Evolutionary conservation across 23 tunicate genomes (phyloP).

Genomic region (Trididemnum clinides): DNA sequence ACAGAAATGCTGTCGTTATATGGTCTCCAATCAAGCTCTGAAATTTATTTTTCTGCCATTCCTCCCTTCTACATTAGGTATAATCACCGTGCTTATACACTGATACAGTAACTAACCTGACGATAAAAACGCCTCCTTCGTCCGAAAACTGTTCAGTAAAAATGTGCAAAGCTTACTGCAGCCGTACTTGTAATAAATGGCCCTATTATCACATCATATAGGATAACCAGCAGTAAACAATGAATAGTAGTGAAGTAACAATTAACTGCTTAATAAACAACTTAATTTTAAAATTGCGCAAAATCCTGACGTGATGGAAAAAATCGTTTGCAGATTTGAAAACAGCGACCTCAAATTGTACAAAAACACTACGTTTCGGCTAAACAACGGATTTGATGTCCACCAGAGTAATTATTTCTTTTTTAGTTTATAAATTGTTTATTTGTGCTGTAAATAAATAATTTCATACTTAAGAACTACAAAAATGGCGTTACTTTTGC

Average conservation of each 20-base stretch:
- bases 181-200: slow-evolving; percentile 8
- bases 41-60: not conserved
- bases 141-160: slow-evolving; percentile 1
- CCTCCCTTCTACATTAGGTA: not conserved
- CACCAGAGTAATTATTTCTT: not conserved
- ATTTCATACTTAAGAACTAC: no score
- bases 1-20: not conserved
- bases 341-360: slow-evolving; percentile 21
- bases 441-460: no score
- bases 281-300: not conserved
- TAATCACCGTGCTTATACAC: slow-evolving; percentile 15
- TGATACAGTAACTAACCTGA: slow-evolving; percentile 8
- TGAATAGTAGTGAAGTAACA: slow-evolving; percentile 9
- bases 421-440: no score
- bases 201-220: not conserved
- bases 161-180: slow-evolving; percentile 1
- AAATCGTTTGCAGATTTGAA: slow-evolving; percentile 6
- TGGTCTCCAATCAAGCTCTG: not conserved
- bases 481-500: no score
- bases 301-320: slow-evolving; percentile 26
- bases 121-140: not conserved
- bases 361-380: not conserved
- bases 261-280: not conserved
- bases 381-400: slow-evolving; percentile 1
- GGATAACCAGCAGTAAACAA: not conserved